Conservation (phyloP, 2,888 invertebrate genomes). For the Argynnis bischoffii region DNA sequence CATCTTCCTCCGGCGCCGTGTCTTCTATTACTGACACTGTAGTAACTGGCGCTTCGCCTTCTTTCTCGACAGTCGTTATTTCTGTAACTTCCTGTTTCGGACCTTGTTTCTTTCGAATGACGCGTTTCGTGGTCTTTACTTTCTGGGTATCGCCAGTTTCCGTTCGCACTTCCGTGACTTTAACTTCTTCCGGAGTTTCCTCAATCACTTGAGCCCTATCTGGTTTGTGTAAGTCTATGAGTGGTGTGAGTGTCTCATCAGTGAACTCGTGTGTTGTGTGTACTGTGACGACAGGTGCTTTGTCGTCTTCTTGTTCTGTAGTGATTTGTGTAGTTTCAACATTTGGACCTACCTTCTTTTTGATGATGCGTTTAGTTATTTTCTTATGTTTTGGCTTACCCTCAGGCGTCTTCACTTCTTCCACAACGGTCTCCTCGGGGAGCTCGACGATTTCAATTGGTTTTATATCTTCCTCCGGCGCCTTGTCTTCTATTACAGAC, state of each 20-base stretch:
- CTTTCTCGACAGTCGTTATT: slow-evolving; percentile 51
- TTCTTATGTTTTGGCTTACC: slow-evolving; percentile 51
- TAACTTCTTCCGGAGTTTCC: slow-evolving; percentile 29
- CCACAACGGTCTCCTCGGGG: slow-evolving; percentile 44
- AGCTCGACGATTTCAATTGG: slow-evolving; percentile 49
- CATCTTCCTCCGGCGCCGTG: slow-evolving; percentile 50
- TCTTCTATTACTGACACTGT: slow-evolving; percentile 55
- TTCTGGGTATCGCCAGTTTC: slow-evolving; percentile 29
- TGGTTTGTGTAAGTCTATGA: slow-evolving; percentile 41
- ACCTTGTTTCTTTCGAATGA: slow-evolving; percentile 29
- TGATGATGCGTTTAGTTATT: slow-evolving; percentile 39
- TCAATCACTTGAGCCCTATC: slow-evolving; percentile 21
- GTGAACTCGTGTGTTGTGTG: slow-evolving; percentile 35
- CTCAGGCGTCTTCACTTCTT: slow-evolving; percentile 44
- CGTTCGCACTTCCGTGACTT: slow-evolving; percentile 31
- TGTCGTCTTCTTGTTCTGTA: slow-evolving; percentile 57
- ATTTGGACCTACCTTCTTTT: slow-evolving; percentile 55
- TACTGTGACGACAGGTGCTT: slow-evolving; percentile 48
- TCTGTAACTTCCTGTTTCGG: slow-evolving; percentile 49
- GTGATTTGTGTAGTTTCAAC: slow-evolving; percentile 39
- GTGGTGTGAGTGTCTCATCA: slow-evolving; percentile 40
- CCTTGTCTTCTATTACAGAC: slow-evolving; percentile 45
- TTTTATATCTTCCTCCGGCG: not conserved
- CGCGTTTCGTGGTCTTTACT: slow-evolving; percentile 27
- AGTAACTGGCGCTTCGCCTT: slow-evolving; percentile 56